Evolutionary conservation across 2,797 vertebrate genomes (phyloP).

Genomic region (Atherinosoma microstoma): DNA sequence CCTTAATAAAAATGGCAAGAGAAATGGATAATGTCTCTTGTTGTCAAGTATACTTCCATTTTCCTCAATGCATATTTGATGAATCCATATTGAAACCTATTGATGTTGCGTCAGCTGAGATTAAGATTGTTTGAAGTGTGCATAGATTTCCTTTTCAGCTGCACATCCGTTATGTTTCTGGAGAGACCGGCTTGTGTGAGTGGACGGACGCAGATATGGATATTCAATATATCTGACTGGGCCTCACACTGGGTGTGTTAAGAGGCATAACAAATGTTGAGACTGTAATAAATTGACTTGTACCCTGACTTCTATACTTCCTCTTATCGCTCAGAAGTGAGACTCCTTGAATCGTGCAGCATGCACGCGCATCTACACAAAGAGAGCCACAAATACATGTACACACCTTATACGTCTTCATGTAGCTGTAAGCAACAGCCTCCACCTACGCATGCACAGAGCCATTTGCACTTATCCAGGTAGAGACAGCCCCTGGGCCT

Average conservation of each 20-base stretch:
- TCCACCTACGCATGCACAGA: slow-evolving; percentile 34
- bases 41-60: slow-evolving; percentile 59
- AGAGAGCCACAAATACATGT: slow-evolving; percentile 5
- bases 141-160: slow-evolving; percentile 78
- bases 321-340: slow-evolving; percentile 33
- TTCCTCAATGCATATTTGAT: slow-evolving; percentile 62
- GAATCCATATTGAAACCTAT: slow-evolving; percentile 77
- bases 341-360: slow-evolving; percentile 21
- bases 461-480: slow-evolving; percentile 54
- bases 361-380: slow-evolving; percentile 11
- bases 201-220: slow-evolving; percentile 72
- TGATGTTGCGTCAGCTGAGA: slow-evolving; percentile 68
- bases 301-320: slow-evolving; percentile 34
- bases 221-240: slow-evolving; percentile 76
- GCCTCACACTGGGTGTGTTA: slow-evolving; percentile 66
- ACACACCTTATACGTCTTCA: slow-evolving; percentile 6
- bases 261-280: slow-evolving; percentile 70
- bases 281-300: slow-evolving; percentile 65
- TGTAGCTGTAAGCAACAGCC: slow-evolving; percentile 36
- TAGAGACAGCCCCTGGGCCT: slow-evolving; percentile 67
- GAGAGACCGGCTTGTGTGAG: slow-evolving; percentile 64
- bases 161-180: slow-evolving; percentile 70
- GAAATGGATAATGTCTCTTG: slow-evolving; percentile 41
- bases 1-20: slow-evolving; percentile 60
- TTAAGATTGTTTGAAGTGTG: slow-evolving; percentile 81